Percentiles rank a stretch among this genome's conserved stretches.
phyloP scores from a whole-genome alignment of 2,888 invertebrate species.

The Stenodema calcarata region DNA sequence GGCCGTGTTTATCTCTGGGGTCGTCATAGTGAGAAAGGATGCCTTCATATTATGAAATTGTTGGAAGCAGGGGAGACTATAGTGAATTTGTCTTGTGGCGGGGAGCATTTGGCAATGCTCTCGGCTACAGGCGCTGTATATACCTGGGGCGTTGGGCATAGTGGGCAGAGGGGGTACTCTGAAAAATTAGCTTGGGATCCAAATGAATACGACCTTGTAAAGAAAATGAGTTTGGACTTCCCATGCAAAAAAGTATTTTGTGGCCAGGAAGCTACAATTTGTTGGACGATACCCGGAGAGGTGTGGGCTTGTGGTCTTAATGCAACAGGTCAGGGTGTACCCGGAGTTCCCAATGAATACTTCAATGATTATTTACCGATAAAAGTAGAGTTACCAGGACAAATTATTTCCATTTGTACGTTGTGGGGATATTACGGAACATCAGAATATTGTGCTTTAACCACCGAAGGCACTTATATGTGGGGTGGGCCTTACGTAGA shows the following conservation, averaged over 20 bases:
- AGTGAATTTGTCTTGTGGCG: not conserved
- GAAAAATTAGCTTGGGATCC: not conserved
- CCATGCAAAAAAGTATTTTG: not conserved
- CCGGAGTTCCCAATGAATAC: not conserved
- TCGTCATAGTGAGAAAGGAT: not conserved
- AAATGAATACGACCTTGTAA: not conserved
- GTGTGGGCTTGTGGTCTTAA: not conserved
- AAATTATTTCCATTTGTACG: not conserved
- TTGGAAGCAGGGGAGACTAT: not conserved
- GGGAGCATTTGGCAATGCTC: not conserved
- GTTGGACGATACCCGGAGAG: not conserved
- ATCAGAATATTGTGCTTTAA: not conserved
- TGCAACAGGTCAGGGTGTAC: not conserved
- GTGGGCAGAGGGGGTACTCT: not conserved
- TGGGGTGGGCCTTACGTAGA: not conserved
- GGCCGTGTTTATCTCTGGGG: not conserved
- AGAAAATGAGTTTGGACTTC: not conserved
- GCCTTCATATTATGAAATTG: not conserved
- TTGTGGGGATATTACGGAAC: not conserved
- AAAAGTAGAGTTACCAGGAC: not conserved
- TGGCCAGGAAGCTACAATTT: not conserved
- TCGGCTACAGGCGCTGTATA: not conserved
- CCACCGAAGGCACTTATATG: not conserved
- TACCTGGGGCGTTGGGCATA: not conserved
- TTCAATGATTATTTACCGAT: not conserved